Base-by-base conservation (phyloP, 1,140 invertebrate genomes). In the Trypoxylus dichotomus region DNA sequence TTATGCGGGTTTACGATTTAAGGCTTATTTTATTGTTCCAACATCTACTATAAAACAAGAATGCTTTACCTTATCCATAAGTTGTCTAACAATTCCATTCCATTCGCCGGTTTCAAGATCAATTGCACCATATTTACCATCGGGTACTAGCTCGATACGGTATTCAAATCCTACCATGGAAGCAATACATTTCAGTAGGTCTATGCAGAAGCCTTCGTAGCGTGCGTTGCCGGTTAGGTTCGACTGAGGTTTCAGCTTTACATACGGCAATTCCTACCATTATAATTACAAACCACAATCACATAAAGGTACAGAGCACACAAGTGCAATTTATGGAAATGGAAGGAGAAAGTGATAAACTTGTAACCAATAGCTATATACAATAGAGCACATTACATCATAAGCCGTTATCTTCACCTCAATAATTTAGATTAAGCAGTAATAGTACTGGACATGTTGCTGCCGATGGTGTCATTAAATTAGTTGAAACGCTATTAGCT, bases 131-230 rank as follows among this genome's bases (percentile, higher is more conserved):
- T 98, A 99, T 91, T 96, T 96, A 80, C 94, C 93, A 86, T 99
- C 97, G 0, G 95, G 94, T 0, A 98, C 97, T 42, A 97, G 86
- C 77, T 94, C 91, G 76, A 99, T 95, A 76, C 91, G 91, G 85
- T 98, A 99, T 81, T 97, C 94, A 87, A 99, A 99, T 24, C 96
- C 96, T 25, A 96, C 95, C 83, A 96, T 91, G 5, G 89, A 89
- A 0, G 96, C 94, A 60, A 98, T 94, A 79, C 92, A 91, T 80
- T 93, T 93, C 43, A 99, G 89, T 73, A 99, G 88, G 87, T 99
- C 98, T 79, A 99, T 96, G 88, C 97, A 99, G 89, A 99, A 99
- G 1, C 98, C 98, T 85, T 97, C 96, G 87, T 93, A 97, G 13
- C 94, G 90, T 2, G 94, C 93, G 85, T 98, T 98, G 6, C 96